Conservation (phyloP, 2,888 invertebrate species). For the Drosophila acutilabella region DNA sequence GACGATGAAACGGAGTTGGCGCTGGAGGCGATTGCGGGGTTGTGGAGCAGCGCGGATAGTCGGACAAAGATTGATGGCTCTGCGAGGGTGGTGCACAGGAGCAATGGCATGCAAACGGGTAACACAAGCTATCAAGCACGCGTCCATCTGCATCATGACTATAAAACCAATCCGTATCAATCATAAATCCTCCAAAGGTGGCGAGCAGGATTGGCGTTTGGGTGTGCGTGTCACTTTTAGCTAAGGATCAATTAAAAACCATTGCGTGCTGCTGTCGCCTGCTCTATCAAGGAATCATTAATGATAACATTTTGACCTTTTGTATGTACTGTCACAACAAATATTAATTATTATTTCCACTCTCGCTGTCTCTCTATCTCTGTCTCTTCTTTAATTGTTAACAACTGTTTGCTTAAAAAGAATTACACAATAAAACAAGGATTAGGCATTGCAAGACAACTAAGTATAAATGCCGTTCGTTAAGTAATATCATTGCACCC, state of each 20-base stretch:
- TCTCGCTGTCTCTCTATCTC: constrained; percentile 9
- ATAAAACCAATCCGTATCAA: constrained; percentile 71
- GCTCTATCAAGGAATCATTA: background rate
- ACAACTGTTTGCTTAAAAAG: constrained; percentile 62
- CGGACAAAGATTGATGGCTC: constrained; percentile 84
- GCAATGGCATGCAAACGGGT: constrained; percentile 78
- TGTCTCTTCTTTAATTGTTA: constrained; percentile 19
- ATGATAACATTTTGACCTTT: constrained; percentile 61
- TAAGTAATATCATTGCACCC: constrained; percentile 41
- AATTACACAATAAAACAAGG: constrained; percentile 25
- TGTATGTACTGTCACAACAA: background rate
- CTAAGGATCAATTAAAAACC: constrained; percentile 33
- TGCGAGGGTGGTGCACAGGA: constrained; percentile 82
- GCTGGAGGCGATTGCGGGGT: constrained; percentile 83
- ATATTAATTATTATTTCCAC: too few species aligned
- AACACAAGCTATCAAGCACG: constrained; percentile 83
- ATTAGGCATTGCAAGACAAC: constrained; percentile 2
- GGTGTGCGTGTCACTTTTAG: constrained; percentile 75
- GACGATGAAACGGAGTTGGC: constrained; percentile 83
- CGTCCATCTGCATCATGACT: constrained; percentile 83
- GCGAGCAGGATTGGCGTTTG: constrained; percentile 77
- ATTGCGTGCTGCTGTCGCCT: constrained; percentile 36
- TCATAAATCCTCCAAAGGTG: constrained; percentile 63
- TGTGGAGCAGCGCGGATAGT: constrained; percentile 83
- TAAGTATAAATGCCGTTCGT: constrained; percentile 52